Evolutionary conservation across 2,888 invertebrate species (phyloP), one percentile per base, ranked within the genome.

Genomic region (Apodemia hepburni): DNA sequence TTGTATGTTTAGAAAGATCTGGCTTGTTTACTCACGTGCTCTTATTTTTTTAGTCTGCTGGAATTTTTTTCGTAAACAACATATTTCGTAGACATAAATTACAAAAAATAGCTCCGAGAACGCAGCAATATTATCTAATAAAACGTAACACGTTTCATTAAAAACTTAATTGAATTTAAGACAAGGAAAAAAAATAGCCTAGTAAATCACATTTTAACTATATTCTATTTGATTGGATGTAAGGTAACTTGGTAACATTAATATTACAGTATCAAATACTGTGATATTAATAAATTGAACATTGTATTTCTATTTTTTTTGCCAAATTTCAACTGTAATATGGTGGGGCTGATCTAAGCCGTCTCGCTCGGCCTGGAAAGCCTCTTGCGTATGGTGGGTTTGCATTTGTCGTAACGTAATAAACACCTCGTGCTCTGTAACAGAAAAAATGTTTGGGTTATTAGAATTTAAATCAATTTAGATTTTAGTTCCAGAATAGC

Each of bases 331-430:
- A 51, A 12, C 35, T 54, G 38, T 35, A 59, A 68, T 84, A 82
- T 7, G 85, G 81, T 3, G 78, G 72, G 17, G 84, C 69, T 0
- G 90, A 87, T 65, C 79, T 65, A 2, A 91, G 72, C 4, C 85
- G 76, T 64, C 91, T 85, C 61, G 90, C 92, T 80, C 94, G 94
- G 65, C 93, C 94, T 15, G 96, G 96, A 75, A 95, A 95, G 8
- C 97, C 97, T 79, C 95, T 93, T n/a, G 97, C 96, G 84, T 95
- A 97, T 2, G 97, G 97, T 66, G 95, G 95, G 76, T 94, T 94
- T 3, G 95, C 95, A 85, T 97, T 97, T 61, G 97, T 97, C 64
- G 95, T 95, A n/a, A 97, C 95, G 81, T 97, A 97, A 79, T 95
- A 97, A 17, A 95, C 94, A n/a, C 97, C 97, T 74, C 97, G 92